Evolutionary conservation across 2,113 vertebrate species (phyloP).

Genomic region (Leptocoma aspasia): DNA sequence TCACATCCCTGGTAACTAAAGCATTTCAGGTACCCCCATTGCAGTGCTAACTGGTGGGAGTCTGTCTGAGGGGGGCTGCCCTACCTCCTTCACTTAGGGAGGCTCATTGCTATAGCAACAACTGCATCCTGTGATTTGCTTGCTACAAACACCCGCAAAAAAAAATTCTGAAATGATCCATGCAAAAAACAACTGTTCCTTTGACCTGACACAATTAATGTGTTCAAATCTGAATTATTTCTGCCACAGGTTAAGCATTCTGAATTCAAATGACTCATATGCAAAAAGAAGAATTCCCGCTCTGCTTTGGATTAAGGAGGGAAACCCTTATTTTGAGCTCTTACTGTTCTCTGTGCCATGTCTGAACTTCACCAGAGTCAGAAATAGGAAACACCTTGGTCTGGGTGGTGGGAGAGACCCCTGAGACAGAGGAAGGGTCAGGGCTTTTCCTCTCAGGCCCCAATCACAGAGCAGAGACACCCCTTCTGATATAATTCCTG

Average conservation of each 20-base stretch:
- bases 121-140: constrained; percentile 20
- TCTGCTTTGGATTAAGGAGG: background rate
- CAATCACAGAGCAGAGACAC: background rate
- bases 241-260: background rate
- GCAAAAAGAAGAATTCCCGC: background rate
- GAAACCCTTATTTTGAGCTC: background rate
- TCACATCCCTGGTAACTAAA: background rate
- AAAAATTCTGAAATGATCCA: constrained; percentile 1
- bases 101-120: constrained; percentile 67
- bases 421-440: background rate
- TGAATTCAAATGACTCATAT: background rate
- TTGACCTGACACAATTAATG: background rate
- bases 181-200: background rate
- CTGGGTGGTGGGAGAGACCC: background rate
- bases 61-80: background rate
- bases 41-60: background rate
- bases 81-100: constrained; percentile 1
- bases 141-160: background rate
- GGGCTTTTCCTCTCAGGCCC: background rate
- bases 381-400: background rate
- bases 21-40: background rate
- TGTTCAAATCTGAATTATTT: background rate
- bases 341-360: background rate
- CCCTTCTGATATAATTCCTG: background rate
- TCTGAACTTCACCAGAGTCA: background rate